These are phyloP conservation scores for Chionis minor DNA, from an alignment of 2,113 vertebrate genomes.

Conservation along the genomic window DNA sequence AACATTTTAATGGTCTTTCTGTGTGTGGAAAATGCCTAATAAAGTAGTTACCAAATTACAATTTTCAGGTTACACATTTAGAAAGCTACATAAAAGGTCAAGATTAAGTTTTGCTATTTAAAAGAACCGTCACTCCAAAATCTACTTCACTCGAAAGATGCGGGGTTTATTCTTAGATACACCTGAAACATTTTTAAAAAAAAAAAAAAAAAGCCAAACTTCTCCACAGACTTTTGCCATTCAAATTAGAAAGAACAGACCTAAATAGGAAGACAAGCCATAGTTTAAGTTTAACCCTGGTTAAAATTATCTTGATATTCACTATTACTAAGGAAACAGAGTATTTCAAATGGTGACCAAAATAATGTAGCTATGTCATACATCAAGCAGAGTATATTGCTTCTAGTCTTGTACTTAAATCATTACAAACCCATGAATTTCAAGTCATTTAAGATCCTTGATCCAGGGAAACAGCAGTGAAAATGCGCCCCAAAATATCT, in stretches of 20 bases:
- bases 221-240: not conserved
- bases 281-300: not conserved
- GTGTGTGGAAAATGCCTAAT: not conserved
- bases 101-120: not conserved
- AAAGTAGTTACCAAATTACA: not conserved
- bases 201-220: not conserved
- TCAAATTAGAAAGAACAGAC: not conserved
- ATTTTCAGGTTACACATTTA: not conserved
- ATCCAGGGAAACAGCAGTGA: not conserved
- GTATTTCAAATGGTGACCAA: not conserved
- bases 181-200: not conserved
- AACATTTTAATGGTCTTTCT: not conserved
- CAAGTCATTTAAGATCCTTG: not conserved
- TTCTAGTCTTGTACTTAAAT: not conserved
- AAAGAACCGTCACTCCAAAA: not conserved
- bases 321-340: not conserved
- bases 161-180: not conserved
- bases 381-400: not conserved
- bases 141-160: not conserved
- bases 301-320: not conserved
- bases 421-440: not conserved
- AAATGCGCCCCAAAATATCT: not conserved
- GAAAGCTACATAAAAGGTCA: not conserved
- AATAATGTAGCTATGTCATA: not conserved
- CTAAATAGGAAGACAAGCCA: not conserved